Evolutionary conservation across 2,113 vertebrate genomes (phyloP), one percentile per base, ranked within the genome.

Genomic region (Dicrurus megarhynchus): DNA sequence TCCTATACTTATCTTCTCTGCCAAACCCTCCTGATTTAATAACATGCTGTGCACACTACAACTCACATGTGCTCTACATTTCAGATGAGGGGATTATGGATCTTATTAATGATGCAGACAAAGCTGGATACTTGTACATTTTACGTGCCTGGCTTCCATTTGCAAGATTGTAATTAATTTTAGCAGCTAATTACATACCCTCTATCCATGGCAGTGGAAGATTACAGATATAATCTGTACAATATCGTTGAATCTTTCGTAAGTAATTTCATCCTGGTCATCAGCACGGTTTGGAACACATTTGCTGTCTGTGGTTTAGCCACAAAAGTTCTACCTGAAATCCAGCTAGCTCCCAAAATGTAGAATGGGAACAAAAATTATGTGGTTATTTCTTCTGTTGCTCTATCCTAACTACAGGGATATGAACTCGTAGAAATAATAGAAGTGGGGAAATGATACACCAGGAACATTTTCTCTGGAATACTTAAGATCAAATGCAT

Each of bases 101-200:
- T 84, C 11, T 93, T 93, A 77, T 87, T 93, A 94, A 95, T 30
- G 89, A 69, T 23, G n/a, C 59, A 91, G 87, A 94, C 78, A 91
- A 89, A 67, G 65, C 44, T 77, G 61, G 61, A 41, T 83, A 87
- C 44, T 67, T 28, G 23, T 46, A 63, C 71, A 64, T 84, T 94
- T 96, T 91, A 91, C 69, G 74, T 53, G 75, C 71, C 59, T 71
- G 84, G 64, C 42, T 93, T 95, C 90, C 75, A 70, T 75, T 81
- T 53, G 50, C 13, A 89, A 82, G 59, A 75, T 8, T 84, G 33
- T 39, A 93, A 93, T 97, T 95, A 94, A 91, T 96, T 97, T 96
- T 86, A 91, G 84, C 73, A 91, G 46, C 22, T 93, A 87, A 94
- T 94, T 97, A 59, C 50, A 41, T 47, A 84, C 19, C 19, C 20